Percentiles rank a stretch among this genome's conserved stretches.
Evolutionary conservation across 2,888 invertebrate species (phyloP).

Genomic region (Tachystola acroxantha): DNA sequence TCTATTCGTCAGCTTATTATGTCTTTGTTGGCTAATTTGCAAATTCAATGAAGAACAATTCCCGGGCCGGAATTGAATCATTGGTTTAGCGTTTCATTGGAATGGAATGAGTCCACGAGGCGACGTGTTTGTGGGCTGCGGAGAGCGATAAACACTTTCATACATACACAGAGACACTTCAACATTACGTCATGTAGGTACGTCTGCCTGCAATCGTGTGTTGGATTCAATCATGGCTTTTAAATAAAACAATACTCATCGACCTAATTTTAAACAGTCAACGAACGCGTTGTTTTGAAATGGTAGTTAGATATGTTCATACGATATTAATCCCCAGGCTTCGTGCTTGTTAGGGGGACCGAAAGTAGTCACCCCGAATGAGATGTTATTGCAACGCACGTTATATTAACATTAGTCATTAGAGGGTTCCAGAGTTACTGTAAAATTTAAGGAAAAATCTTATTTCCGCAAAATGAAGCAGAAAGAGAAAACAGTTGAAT

Average conservation of each 20-base stretch:
- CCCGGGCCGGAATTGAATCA: slow-evolving; percentile 42
- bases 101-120: slow-evolving; percentile 38
- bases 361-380: too few species aligned
- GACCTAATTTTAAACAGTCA: slow-evolving; percentile 5
- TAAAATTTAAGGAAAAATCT: too few species aligned
- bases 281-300: too few species aligned
- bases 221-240: slow-evolving; percentile 4
- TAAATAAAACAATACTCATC: slow-evolving; percentile 6
- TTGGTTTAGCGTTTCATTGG: slow-evolving; percentile 40
- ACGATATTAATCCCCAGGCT: too few species aligned
- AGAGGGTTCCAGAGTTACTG: too few species aligned
- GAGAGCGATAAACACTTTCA: slow-evolving; percentile 6
- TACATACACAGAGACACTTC: neutral
- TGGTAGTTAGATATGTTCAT: too few species aligned
- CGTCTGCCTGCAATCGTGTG: neutral
- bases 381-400: too few species aligned
- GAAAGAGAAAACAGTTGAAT: too few species aligned
- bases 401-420: too few species aligned
- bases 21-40: slow-evolving; percentile 8
- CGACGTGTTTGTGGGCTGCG: slow-evolving; percentile 21
- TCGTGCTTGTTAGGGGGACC: too few species aligned
- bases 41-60: slow-evolving; percentile 19
- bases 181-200: slow-evolving; percentile 4
- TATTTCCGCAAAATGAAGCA: too few species aligned
- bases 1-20: neutral